Conservation (phyloP, 35 echinoderm and acorn worm species). For the Heliocidaris tuberculata region DNA sequence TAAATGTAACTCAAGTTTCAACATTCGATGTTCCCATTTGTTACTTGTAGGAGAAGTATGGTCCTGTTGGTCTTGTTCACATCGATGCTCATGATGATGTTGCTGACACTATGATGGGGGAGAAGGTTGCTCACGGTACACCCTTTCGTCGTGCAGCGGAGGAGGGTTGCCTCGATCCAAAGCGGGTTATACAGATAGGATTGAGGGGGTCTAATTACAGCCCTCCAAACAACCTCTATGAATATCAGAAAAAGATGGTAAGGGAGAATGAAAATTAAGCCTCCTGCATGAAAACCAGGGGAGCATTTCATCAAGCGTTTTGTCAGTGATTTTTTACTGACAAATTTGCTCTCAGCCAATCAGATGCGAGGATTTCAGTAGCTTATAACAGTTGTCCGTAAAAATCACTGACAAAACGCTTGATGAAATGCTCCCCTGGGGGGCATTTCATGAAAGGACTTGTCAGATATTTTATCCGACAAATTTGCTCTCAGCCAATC, state of each 20-base stretch:
- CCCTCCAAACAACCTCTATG: constrained; percentile 3
- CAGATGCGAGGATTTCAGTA: too few species aligned
- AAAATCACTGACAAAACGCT: too few species aligned
- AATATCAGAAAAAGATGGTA: constrained; percentile 17
- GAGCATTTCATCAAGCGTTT: too few species aligned
- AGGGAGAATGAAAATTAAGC: neutral
- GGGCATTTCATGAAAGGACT: too few species aligned
- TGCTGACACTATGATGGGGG: constrained; percentile 78
- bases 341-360: too few species aligned
- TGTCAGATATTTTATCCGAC: too few species aligned
- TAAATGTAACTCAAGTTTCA: neutral
- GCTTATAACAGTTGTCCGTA: too few species aligned
- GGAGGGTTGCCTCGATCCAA: constrained; percentile 72
- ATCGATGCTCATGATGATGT: constrained; percentile 91
- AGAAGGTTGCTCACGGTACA: constrained; percentile 93
- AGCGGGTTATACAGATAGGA: constrained; percentile 82
- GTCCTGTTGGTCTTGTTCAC: constrained; percentile 89
- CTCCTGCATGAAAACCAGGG: too few species aligned
- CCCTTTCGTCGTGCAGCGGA: constrained; percentile 84
- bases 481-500: too few species aligned
- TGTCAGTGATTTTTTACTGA: too few species aligned
- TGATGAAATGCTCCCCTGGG: too few species aligned
- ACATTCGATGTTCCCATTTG: neutral
- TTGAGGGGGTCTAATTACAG: constrained; percentile 77
- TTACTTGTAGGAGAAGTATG: constrained; percentile 78